Evolutionary conservation across 2,888 invertebrate genomes (phyloP).

Genomic region (Hirtodrosophila duncani): DNA sequence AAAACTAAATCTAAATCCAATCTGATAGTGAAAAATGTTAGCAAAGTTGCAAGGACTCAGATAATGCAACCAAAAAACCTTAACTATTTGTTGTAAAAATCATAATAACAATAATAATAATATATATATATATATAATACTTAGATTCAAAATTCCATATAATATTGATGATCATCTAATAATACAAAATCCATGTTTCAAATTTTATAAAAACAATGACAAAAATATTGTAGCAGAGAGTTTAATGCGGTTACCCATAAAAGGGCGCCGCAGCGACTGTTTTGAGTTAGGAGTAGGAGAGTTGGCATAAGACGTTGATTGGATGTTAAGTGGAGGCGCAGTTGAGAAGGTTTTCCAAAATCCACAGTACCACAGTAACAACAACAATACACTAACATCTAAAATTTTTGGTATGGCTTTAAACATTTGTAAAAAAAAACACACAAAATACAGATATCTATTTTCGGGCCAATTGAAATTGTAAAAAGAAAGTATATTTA

Average conservation of each 20-base stretch:
- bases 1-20: conserved; percentile 39
- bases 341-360: conserved; percentile 61
- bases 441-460: conserved; percentile 37
- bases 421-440: conserved; percentile 28
- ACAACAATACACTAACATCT: conserved; percentile 19
- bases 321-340: conserved; percentile 33
- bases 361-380: conserved; percentile 23
- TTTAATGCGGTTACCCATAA: conserved; percentile 25
- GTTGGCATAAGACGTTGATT: conserved; percentile 31
- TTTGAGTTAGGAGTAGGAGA: conserved; percentile 49
- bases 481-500: conserved; percentile 32
- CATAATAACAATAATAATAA: conserved; percentile 22
- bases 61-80: conserved; percentile 51
- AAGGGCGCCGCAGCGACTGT: conserved; percentile 43
- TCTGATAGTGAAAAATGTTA: conserved; percentile 63
- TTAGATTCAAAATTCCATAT: conserved; percentile 59
- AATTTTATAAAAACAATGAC: conserved; percentile 14
- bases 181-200: conserved; percentile 50
- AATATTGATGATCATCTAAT: conserved; percentile 62
- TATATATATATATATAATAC: conserved; percentile 23
- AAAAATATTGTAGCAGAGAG: conserved; percentile 37
- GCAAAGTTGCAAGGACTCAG: conserved; percentile 47
- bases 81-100: conserved; percentile 62
- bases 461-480: conserved; percentile 58
- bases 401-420: conserved; percentile 48